Evolutionary conservation across 1,140 invertebrate genomes (phyloP), one percentile per base, ranked within the genome.

Genomic region (Drosophila insularis): DNA sequence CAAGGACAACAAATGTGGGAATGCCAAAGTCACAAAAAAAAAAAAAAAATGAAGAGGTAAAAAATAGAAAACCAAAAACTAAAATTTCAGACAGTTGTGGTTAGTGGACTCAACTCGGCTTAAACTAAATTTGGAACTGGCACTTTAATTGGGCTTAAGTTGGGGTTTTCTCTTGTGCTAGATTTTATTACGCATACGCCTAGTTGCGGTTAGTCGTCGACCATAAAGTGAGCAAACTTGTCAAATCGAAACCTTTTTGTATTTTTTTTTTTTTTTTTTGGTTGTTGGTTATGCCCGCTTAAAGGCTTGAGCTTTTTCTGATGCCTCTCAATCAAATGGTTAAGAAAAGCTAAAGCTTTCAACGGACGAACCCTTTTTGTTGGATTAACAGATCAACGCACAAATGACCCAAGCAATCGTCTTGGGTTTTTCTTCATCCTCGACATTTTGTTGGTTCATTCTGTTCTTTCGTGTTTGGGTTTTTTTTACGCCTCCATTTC

Each of bases 371-470:
- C 79, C 84, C 69, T 82, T 86, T 79, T 69, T 21, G 7, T 50
- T 50, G 82, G 79, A 86, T 86, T 86, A 86, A 65, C 78, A 87
- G 81, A 87, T 81, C 78, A 81, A 71, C 75, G 63, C 82, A 82
- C 71, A 87, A 75, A 77, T 61, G 66, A 66, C 62, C 60, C 64
- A 66, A 70, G 61, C 65, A 81, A 72, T 75, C 74, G 78, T 81
- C 71, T 81, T 61, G 63, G 78, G 78, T 66, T 65, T 70, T 71
- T 31, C 65, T 65, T 35, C 37, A 63, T 63, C 31, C 23, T 60
- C 10, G 21, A 50, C 43, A 21, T 21, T 31, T 27, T 39, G 23
- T 17, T 31, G 32, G 53, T 23, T 37, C n/a, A 19, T 54, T 71
- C 62, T 40, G 21, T 35, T 21, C 23, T 37, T 27, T 72, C 37